Base-by-base conservation (phyloP, 2,888 invertebrate species). In the Scaeva pyrastri region DNA sequence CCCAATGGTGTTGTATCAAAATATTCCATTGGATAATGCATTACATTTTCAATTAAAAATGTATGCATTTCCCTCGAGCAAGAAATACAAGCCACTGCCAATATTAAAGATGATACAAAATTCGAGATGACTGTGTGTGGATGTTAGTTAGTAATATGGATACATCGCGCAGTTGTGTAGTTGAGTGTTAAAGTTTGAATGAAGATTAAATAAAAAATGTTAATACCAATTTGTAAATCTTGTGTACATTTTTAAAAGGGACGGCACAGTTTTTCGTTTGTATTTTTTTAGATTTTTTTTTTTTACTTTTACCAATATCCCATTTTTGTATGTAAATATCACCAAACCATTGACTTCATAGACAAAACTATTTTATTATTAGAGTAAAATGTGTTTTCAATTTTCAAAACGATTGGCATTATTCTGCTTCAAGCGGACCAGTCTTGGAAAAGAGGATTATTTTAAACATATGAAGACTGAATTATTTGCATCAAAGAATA, bases 1-100 rank as follows among this genome's bases (percentile, higher is more conserved):
- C 97, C 97, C 88, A 94, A 89, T 55, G 97, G 97, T 77, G 96
- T 97, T 88, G 95, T 95, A 92, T 97, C 97, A 93, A 96, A 96
- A 93, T 96, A 94, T 90, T 94, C 94, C 93, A 96, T 94, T 64
- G 96, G 96, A 89, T 95, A 94, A 90, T 94, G 94, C 89, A 96
- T 90, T 83, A 96, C 94, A 90, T 94, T 94, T 66, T 90, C 89
- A 90, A 97, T 92, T 90, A 96, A 92, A 45, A 91, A 89, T 85
- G 93, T 91, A 93, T 96, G 96, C 90, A 95, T 92, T 71, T 91
- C 89, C 89, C 91, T 92, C 89, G 96, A 95, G 87, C 96, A 96
- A 58, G 80, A 88, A 41, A 93, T 88, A 88, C 91, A 92, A 84
- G 93, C 93, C 88, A 93, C 78, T 43, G 93, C 93, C 90, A 93